Evolutionary conservation across 2,797 vertebrate species (phyloP).

Genomic region (Sciurus vulgaris): DNA sequence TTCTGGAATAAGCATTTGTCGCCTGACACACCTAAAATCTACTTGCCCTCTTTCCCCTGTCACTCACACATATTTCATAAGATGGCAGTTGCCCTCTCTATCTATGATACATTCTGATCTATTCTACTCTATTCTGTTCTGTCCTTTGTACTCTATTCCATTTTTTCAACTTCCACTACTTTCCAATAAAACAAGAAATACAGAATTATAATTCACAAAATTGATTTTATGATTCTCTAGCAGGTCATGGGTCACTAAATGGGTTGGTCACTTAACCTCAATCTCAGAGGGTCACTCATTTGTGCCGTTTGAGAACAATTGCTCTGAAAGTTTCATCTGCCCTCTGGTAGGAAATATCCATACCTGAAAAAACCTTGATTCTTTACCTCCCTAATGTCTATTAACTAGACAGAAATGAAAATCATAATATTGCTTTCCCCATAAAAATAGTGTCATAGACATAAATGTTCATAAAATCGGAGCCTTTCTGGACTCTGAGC

Average conservation of each 20-base stretch:
- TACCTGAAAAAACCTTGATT: not conserved
- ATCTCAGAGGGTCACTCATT: not conserved
- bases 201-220: not conserved
- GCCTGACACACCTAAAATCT: not conserved
- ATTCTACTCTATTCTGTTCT: not conserved
- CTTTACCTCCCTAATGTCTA: not conserved
- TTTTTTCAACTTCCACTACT: not conserved
- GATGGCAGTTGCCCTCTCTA: not conserved
- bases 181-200: constrained; percentile 26
- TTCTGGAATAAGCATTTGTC: not conserved
- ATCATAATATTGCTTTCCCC: not conserved
- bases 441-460: constrained; percentile 38
- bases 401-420: not conserved
- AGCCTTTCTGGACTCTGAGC: constrained; percentile 20
- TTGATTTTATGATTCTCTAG: not conserved
- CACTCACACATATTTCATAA: not conserved
- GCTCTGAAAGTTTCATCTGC: not conserved
- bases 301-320: not conserved
- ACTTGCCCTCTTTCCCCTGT: not conserved
- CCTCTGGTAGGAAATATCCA: not conserved
- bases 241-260: not conserved
- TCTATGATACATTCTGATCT: not conserved
- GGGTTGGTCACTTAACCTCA: not conserved
- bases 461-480: constrained; percentile 66
- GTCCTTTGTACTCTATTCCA: not conserved